Evolutionary conservation across 2,888 invertebrate genomes (phyloP), one percentile per base, ranked within the genome.

Genomic region (Uropetala carovei): DNA sequence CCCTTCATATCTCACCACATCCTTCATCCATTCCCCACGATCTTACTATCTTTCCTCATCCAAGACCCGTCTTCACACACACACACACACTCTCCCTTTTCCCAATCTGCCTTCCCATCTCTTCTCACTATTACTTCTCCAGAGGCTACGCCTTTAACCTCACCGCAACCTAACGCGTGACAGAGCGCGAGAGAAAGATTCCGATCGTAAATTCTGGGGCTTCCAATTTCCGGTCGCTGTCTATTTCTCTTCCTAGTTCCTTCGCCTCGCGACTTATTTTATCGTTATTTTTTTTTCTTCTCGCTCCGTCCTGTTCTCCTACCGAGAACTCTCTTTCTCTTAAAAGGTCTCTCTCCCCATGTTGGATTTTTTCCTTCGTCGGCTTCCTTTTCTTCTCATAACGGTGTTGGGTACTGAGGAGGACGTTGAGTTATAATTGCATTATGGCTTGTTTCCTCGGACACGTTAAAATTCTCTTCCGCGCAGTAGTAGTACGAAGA

Each of bases 131-230:
- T 43, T 59, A 9, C 89, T 18, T 43, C 14, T 18, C 64, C 89
- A 8, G 14, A 18, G 18, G 43, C 16, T 16, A 30, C 64, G 30
- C 30, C 27, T 22, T n/a, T 60, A 27, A 16, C 30, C 60, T 64
- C 60, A 14, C 18, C 30, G 60, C 22, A 60, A 30, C 18, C n/a
- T 16, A 60, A 16, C 86, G 22, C 64, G 60, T 68, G 64, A 64
- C 64, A 14, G 8, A 11, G 43, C 30, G 60, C 27, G 16, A 8
- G 60, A 30, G 57, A 83, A 83, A 83, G 86, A 60, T 43, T 86
- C 30, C 27, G 89, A 68, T 68, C 89, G 89, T 89, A 89, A 89
- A 89, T 89, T 89, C 43, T 43, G 18, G 89, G 64, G 18, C 64
- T 68, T 68, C 64, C 89, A 64, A 89, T 68, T 89, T 89, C 68